Conservation (phyloP, 2,797 vertebrate genomes). For the Oryzias sinensis region DNA sequence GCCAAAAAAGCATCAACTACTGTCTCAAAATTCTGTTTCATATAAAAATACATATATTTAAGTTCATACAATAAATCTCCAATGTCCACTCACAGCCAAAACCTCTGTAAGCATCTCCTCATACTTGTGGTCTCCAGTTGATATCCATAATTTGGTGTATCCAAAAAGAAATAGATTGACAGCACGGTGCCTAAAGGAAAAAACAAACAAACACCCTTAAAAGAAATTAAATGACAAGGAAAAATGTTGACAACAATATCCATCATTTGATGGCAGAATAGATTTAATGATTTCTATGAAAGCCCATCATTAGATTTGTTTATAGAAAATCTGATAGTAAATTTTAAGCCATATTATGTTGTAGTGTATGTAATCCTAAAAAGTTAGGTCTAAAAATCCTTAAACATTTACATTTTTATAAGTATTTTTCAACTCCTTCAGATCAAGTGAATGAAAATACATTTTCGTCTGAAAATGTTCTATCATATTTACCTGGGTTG, state of each 20-base stretch:
- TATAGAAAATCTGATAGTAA: too few relatives aligned
- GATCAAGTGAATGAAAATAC: too few relatives aligned
- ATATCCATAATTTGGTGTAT: conserved; percentile 93
- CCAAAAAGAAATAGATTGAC: conserved; percentile 95
- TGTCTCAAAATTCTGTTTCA: too few relatives aligned
- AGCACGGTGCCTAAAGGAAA: conserved; percentile 84
- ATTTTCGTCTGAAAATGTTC: too few relatives aligned
- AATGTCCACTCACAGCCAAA: conserved; percentile 85
- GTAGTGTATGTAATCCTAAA: too few relatives aligned
- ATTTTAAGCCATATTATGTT: too few relatives aligned
- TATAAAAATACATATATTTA: neutral
- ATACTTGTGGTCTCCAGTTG: conserved; percentile 86
- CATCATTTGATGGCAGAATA: conserved; percentile 3
- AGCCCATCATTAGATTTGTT: conserved; percentile 1
- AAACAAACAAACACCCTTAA: neutral
- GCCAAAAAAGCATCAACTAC: too few relatives aligned
- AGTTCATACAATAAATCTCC: neutral
- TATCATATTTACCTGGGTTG: conserved; percentile 81
- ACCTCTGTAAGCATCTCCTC: conserved; percentile 93
- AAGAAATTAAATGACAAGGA: neutral
- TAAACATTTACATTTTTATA: too few relatives aligned
- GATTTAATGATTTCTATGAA: conserved; percentile 10
- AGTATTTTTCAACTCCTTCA: too few relatives aligned
- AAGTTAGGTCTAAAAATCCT: too few relatives aligned
- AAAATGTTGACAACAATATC: neutral